These are phyloP conservation scores for Isurus oxyrinchus DNA, from an alignment of 2,113 vertebrate species.

Conservation along the genomic window DNA sequence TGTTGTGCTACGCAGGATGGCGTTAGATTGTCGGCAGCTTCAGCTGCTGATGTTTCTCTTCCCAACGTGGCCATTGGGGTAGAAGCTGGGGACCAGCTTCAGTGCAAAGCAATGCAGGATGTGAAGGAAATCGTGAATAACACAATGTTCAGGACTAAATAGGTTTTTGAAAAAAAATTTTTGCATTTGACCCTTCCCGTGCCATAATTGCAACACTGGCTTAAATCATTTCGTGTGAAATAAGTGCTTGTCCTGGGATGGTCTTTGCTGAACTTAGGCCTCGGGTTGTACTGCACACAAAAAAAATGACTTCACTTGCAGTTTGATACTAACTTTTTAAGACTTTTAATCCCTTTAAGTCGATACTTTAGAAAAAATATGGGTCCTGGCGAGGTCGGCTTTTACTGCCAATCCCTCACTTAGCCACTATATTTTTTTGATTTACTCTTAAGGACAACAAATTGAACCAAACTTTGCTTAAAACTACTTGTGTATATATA, in stretches of 20 bases:
- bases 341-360: not conserved
- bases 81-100: not conserved
- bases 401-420: not conserved
- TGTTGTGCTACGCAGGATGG: not conserved
- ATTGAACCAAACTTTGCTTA: not conserved
- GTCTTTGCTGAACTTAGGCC: not conserved
- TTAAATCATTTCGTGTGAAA: not conserved
- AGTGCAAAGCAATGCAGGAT: not conserved
- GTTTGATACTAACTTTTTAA: not conserved
- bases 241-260: not conserved
- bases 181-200: not conserved
- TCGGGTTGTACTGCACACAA: not conserved
- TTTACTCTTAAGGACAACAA: not conserved
- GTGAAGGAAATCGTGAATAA: not conserved
- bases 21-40: not conserved
- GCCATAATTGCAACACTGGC: not conserved
- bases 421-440: not conserved
- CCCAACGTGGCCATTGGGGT: conserved; percentile 23
- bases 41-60: not conserved
- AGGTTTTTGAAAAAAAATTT: not conserved
- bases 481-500: not conserved
- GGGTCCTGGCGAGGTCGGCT: too few species aligned
- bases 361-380: not conserved
- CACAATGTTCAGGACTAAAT: not conserved
- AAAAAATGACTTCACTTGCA: not conserved